Evolutionary conservation across 2,797 vertebrate genomes (phyloP).

Genomic region (Lagocephalus sceleratus): DNA sequence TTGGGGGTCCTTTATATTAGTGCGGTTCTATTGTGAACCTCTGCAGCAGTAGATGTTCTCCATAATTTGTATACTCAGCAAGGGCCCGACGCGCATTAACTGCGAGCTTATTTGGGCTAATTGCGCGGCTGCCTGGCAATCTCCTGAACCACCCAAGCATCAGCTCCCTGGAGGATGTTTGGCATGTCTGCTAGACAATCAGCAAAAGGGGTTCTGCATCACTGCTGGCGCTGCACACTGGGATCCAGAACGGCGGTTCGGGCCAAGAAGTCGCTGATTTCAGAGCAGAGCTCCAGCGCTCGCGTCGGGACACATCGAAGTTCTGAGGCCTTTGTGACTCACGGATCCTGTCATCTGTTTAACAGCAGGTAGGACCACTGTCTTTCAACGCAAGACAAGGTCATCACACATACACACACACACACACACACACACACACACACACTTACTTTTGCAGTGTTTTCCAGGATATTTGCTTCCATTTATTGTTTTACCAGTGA

Average conservation of each 20-base stretch:
- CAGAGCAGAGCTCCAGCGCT: conserved; percentile 57
- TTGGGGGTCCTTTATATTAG: background rate
- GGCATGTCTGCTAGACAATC: conserved; percentile 56
- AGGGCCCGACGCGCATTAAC: conserved; percentile 52
- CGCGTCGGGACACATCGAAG: conserved; percentile 65
- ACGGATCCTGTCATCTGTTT: conserved; percentile 68
- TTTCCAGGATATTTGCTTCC: conserved; percentile 20
- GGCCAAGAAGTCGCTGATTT: conserved; percentile 72
- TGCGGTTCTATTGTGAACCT: conserved; percentile 7
- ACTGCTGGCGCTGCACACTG: conserved; percentile 58
- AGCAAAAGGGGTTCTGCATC: conserved; percentile 36
- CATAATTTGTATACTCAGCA: conserved; percentile 31
- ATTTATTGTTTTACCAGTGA: conserved; percentile 9
- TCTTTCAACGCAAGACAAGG: conserved; percentile 53
- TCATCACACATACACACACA: too few species aligned
- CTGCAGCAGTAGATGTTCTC: conserved; percentile 18
- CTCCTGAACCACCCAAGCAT: conserved; percentile 67
- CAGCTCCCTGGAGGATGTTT: conserved; percentile 52
- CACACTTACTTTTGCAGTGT: conserved; percentile 33
- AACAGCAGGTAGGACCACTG: conserved; percentile 73
- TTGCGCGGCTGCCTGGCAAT: conserved; percentile 53
- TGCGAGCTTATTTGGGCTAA: conserved; percentile 64
- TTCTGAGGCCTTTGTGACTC: conserved; percentile 54
- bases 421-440: too few species aligned
- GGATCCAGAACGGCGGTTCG: conserved; percentile 71